Conservation (phyloP, 92 coral and sea anemone species). For the Bergia puertoricense region DNA sequence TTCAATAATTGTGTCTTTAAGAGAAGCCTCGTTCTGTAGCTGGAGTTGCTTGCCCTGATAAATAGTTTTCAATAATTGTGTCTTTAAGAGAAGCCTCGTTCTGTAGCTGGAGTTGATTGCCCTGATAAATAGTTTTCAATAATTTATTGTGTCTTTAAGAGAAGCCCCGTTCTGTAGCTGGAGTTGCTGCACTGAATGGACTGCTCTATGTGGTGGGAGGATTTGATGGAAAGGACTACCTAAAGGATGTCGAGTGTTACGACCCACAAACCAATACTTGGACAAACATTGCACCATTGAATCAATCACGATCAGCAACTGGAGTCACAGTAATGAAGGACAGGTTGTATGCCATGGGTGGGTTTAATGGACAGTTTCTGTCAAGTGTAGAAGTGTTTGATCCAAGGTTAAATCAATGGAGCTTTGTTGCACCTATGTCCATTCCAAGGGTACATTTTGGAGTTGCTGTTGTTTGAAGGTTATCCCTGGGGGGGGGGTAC, state of each 20-base stretch:
- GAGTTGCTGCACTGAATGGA: conserved; percentile 80
- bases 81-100: too few relatives aligned
- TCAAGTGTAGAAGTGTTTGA: conserved; percentile 88
- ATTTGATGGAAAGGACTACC: conserved; percentile 89
- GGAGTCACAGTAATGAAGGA: conserved; percentile 92
- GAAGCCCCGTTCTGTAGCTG: conserved; percentile 93
- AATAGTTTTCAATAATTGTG: too few relatives aligned
- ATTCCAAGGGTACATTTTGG: conserved; percentile 96
- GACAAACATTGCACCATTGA: conserved; percentile 67
- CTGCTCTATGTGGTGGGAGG: conserved; percentile 87
- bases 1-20: neutral
- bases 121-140: neutral
- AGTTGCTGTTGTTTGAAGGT: conserved; percentile 76
- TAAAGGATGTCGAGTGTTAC: conserved; percentile 88
- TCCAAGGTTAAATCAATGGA: conserved; percentile 81
- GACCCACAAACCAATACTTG: conserved; percentile 86
- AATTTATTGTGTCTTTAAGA: conserved; percentile 31
- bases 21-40: too few relatives aligned
- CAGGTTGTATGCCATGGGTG: conserved; percentile 83
- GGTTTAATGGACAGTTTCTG: conserved; percentile 96
- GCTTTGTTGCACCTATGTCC: conserved; percentile 72
- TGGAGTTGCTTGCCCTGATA: too few relatives aligned
- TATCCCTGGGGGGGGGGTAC: too few relatives aligned
- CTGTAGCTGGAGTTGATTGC: too few relatives aligned
- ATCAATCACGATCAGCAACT: conserved; percentile 81